These are phyloP conservation scores for Hyperoplus immaculatus DNA, from an alignment of 2,797 vertebrate genomes.

Conservation along the genomic window DNA sequence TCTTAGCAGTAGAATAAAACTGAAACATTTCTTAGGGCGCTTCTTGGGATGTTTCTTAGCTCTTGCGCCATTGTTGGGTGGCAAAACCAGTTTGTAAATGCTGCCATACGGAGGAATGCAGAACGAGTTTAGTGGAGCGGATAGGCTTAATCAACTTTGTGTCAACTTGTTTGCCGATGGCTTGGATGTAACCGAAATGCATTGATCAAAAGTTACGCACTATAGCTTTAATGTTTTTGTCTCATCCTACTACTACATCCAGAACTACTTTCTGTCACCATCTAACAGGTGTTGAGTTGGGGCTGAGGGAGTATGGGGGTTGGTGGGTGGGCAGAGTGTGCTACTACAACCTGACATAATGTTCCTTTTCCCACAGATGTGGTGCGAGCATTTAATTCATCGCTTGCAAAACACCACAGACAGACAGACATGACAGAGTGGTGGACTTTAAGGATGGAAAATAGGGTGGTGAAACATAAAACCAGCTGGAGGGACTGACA, in stretches of 20 bases:
- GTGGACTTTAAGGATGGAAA: slow-evolving; percentile 56
- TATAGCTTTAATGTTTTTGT: background rate
- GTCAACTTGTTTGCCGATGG: no score
- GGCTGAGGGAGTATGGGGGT: background rate
- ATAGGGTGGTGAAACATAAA: slow-evolving; percentile 57
- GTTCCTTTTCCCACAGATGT: slow-evolving; percentile 45
- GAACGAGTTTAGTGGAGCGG: no score
- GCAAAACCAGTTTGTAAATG: no score
- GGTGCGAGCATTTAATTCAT: slow-evolving; percentile 39
- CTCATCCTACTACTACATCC: background rate
- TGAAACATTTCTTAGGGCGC: no score
- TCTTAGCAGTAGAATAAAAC: no score
- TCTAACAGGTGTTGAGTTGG: slow-evolving; percentile 35
- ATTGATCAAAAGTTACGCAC: no score
- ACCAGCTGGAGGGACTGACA: slow-evolving; percentile 60
- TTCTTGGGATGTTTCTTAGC: no score
- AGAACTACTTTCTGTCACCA: slow-evolving; percentile 33
- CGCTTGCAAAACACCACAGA: slow-evolving; percentile 48
- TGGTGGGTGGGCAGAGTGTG: slow-evolving; percentile 29
- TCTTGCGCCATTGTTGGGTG: no score
- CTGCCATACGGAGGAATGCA: no score
- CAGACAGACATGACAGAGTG: slow-evolving; percentile 57
- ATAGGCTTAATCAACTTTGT: no score
- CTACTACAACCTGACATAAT: slow-evolving; percentile 49
- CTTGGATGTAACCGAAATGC: no score